Conservation (phyloP, 2,113 vertebrate species). For the Micronisus gabar region DNA sequence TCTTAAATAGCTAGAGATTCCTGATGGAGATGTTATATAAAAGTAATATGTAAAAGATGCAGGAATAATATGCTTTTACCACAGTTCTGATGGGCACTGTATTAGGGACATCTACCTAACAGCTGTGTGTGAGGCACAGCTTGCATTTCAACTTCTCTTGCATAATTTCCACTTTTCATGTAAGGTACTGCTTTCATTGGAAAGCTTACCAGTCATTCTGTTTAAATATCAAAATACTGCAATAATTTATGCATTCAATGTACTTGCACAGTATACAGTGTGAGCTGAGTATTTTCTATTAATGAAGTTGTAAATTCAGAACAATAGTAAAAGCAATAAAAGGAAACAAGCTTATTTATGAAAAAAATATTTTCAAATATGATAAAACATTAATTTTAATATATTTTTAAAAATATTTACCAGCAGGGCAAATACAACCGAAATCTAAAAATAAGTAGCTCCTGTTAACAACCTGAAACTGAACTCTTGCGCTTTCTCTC, state of each 20-base stretch:
- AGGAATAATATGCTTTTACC: background rate
- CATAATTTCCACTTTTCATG: background rate
- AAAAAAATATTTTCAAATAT: background rate
- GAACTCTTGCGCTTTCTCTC: background rate
- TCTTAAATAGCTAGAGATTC: background rate
- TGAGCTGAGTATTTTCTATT: background rate
- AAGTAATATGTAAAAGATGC: background rate
- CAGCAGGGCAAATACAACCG: background rate
- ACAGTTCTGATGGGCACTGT: background rate
- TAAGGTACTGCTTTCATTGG: background rate
- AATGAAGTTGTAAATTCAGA: background rate
- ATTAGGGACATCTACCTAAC: background rate
- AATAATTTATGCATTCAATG: background rate
- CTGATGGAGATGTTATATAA: background rate
- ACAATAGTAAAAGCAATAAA: background rate
- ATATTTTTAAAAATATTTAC: background rate
- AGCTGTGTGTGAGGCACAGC: background rate
- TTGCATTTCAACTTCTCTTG: background rate
- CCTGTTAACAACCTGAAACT: background rate
- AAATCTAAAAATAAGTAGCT: background rate
- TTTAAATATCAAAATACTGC: background rate
- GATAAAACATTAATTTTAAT: background rate
- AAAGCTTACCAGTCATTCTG: background rate
- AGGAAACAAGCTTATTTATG: background rate
- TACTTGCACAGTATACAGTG: accelerated